These are phyloP conservation scores for Fundulus diaphanus DNA, from an alignment of 2,797 vertebrate genomes.

Conservation along the genomic window DNA sequence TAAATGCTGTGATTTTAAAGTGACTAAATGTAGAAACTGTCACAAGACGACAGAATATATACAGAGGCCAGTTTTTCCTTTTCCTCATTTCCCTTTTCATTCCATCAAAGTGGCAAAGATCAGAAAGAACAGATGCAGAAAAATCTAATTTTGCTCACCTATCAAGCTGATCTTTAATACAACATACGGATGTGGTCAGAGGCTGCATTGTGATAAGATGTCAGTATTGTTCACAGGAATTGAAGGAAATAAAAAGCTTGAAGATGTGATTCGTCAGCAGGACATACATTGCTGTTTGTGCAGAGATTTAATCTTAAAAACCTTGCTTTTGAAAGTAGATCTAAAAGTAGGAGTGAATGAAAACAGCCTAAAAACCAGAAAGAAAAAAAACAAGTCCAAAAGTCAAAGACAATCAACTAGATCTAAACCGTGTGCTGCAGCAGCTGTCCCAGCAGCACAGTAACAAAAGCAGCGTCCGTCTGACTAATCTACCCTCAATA, in stretches of 20 bases:
- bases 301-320: slow-evolving; percentile 24
- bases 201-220: slow-evolving; percentile 31
- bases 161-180: slow-evolving; percentile 52
- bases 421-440: slow-evolving; percentile 27
- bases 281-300: not conserved
- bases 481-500: slow-evolving; percentile 47
- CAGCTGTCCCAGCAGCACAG: slow-evolving; percentile 28
- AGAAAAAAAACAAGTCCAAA: slow-evolving; percentile 14
- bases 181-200: slow-evolving; percentile 43
- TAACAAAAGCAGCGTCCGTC: slow-evolving; percentile 42
- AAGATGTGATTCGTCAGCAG: not conserved
- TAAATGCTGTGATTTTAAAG: not conserved
- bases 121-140: slow-evolving; percentile 23
- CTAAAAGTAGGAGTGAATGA: slow-evolving; percentile 6
- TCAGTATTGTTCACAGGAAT: slow-evolving; percentile 7
- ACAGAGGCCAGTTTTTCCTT: slow-evolving; percentile 3
- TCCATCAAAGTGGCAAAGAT: slow-evolving; percentile 23
- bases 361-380: slow-evolving; percentile 25
- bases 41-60: slow-evolving; percentile 8
- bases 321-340: slow-evolving; percentile 2
- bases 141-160: slow-evolving; percentile 45
- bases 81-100: slow-evolving; percentile 45
- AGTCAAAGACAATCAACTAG: slow-evolving; percentile 34
- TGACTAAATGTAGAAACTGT: slow-evolving; percentile 7
- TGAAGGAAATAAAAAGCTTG: not conserved